Evolutionary conservation across 2,888 invertebrate species (phyloP).

Genomic region (Brassicogethes aeneus): DNA sequence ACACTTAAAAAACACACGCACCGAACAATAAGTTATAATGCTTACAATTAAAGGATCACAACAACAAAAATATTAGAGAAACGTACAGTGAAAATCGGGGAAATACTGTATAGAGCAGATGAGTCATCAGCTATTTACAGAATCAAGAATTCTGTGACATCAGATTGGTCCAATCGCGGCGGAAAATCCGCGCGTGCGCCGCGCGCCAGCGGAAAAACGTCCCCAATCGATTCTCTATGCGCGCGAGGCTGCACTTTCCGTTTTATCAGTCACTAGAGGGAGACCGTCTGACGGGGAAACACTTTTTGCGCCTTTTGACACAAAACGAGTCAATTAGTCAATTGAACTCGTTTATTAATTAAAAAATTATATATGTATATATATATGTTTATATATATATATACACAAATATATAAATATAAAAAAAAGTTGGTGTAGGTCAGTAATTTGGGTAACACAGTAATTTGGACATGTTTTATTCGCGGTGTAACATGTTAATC

Average conservation of each 20-base stretch:
- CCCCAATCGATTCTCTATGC: slow-evolving; percentile 28
- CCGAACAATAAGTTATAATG: too few species aligned
- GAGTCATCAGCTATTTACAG: slow-evolving; percentile 41
- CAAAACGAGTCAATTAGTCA: neutral
- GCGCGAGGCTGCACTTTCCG: slow-evolving; percentile 10
- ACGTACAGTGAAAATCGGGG: slow-evolving; percentile 21
- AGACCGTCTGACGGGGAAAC: slow-evolving; percentile 2
- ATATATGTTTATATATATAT: too few species aligned
- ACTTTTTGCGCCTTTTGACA: neutral
- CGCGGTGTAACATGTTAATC: too few species aligned
- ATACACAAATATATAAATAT: neutral
- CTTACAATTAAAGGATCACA: neutral
- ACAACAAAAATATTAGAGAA: neutral
- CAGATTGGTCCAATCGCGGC: slow-evolving; percentile 30
- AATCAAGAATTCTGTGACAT: slow-evolving; percentile 32
- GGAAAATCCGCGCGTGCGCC: slow-evolving; percentile 29
- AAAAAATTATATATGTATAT: too few species aligned
- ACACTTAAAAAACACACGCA: too few species aligned
- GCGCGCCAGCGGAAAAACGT: slow-evolving; percentile 19
- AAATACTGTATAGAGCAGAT: slow-evolving; percentile 37
- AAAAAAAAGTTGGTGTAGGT: neutral
- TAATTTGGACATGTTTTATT: too few species aligned
- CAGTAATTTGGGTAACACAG: too few species aligned
- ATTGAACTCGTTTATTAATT: too few species aligned
- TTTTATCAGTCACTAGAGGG: slow-evolving; percentile 8